These are phyloP conservation scores for Agrotis segetum DNA, from an alignment of 2,888 invertebrate genomes.

Conservation along the genomic window DNA sequence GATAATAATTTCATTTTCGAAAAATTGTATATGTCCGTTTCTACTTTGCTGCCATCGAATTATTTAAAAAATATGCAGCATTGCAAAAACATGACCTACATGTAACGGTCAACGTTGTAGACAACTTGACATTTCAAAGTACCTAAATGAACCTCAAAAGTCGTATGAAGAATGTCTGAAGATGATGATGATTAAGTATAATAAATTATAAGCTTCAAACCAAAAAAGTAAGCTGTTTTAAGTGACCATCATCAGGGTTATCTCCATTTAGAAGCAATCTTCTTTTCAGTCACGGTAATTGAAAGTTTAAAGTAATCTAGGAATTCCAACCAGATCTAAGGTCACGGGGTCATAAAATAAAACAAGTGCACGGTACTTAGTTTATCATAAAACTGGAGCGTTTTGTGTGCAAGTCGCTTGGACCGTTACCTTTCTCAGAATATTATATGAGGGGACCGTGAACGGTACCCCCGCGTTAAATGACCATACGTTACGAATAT, in stretches of 20 bases:
- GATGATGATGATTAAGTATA: conserved; percentile 44
- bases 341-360: conserved; percentile 77
- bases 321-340: conserved; percentile 79
- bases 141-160: conserved; percentile 25
- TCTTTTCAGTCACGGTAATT: conserved; percentile 57
- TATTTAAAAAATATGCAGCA: not conserved
- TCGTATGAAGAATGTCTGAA: conserved; percentile 36
- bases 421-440: conserved; percentile 86
- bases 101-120: conserved; percentile 24
- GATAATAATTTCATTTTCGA: too few relatives aligned
- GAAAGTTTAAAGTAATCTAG: conserved; percentile 66
- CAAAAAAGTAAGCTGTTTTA: conserved; percentile 40
- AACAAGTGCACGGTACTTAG: conserved; percentile 71
- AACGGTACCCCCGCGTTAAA: conserved; percentile 79
- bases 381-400: conserved; percentile 83
- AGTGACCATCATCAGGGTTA: conserved; percentile 39
- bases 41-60: too few relatives aligned
- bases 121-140: conserved; percentile 21
- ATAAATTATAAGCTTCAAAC: conserved; percentile 35
- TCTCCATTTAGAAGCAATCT: conserved; percentile 33
- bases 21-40: too few relatives aligned
- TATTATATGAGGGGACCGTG: conserved; percentile 77
- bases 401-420: conserved; percentile 75
- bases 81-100: not conserved
- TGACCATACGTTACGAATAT: conserved; percentile 81